A percentile compares a stretch with the other conserved stretches of the same genome.
These are phyloP conservation scores for Plectropomus leopardus DNA, from an alignment of 2,113 vertebrate species.

Conservation along the genomic window DNA sequence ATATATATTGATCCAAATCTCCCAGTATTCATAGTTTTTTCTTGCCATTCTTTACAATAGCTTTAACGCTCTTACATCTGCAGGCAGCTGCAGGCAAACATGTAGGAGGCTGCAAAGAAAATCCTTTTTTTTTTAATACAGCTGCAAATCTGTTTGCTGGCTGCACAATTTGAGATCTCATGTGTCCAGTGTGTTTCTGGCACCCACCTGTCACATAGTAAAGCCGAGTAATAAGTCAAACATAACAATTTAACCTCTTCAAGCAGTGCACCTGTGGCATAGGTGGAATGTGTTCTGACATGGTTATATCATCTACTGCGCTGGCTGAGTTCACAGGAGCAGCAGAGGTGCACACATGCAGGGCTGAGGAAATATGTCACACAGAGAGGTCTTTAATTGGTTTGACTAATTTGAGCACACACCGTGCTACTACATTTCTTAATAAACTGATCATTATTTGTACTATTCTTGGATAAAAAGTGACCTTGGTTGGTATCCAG, in stretches of 20 bases:
- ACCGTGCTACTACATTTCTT: background rate
- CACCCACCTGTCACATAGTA: constrained; percentile 9
- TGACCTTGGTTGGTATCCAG: background rate
- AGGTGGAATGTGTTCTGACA: background rate
- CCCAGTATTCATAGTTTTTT: background rate
- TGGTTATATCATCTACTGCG: background rate
- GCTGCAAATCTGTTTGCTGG: constrained; percentile 14
- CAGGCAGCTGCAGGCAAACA: constrained; percentile 13
- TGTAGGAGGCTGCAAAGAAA: background rate
- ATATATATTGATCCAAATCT: background rate
- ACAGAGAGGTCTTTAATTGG: background rate
- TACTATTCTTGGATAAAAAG: background rate
- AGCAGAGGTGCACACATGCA: background rate
- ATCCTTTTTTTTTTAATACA: constrained; percentile 1
- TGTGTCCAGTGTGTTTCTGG: constrained; percentile 9
- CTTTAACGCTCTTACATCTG: background rate
- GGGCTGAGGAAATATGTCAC: background rate
- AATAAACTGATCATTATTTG: background rate
- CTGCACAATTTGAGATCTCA: constrained; percentile 20
- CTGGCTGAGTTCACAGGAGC: background rate
- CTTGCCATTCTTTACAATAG: background rate
- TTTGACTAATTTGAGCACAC: background rate
- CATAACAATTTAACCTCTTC: background rate
- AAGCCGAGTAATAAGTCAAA: constrained; percentile 8
- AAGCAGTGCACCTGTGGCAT: constrained; percentile 1